Base-by-base conservation (phyloP, 2,113 vertebrate genomes). In the Rhea americana region DNA sequence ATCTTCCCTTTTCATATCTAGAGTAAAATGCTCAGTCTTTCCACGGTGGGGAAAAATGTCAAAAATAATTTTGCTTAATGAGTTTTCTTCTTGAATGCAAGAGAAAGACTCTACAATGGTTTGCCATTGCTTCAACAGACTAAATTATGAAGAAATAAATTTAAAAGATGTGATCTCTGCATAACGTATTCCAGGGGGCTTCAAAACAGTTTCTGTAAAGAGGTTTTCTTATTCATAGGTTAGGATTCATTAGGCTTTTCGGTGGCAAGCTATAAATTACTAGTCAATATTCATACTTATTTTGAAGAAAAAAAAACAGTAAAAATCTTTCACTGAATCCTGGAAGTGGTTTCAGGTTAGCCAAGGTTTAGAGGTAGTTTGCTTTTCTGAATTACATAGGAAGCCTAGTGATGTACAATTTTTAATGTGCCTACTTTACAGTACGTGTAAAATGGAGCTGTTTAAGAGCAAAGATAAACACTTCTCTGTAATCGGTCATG, bases 111-210 rank as follows among this genome's bases (percentile, higher is more conserved):
- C 43, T 74, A 62, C 26, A 88, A 72, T 39, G 71, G 76, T 66
- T 22, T 26, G 48, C 35, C 4, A 0, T 47, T 1, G 0, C 79
- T 86, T 83, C 72, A 66, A 76, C 17, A 87, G 62, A n/a, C 0
- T 0, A 89, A 32, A 45, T 9, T 85, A 82, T 48, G 51, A 94
- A 92, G 78, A 94, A 93, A 75, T 48, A 81, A 41, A 12, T 1
- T 10, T 22, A 71, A 61, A 62, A 82, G 53, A 91, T 81, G 90
- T 87, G 75, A 90, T 78, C 93, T 61, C 53, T 82, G 53, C 79
- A 51, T 61, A 32, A 75, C 79, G 43, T 65, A 47, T 78, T 84
- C 70, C 12, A 26, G 72, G 58, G 32, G 68, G 53, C 41, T 50
- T 88, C 45, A 2, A 11, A 92, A 55, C 21, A 77, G 35, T 20